phyloP scores from a whole-genome alignment of 2,113 vertebrate species.

The Lontra canadensis region DNA sequence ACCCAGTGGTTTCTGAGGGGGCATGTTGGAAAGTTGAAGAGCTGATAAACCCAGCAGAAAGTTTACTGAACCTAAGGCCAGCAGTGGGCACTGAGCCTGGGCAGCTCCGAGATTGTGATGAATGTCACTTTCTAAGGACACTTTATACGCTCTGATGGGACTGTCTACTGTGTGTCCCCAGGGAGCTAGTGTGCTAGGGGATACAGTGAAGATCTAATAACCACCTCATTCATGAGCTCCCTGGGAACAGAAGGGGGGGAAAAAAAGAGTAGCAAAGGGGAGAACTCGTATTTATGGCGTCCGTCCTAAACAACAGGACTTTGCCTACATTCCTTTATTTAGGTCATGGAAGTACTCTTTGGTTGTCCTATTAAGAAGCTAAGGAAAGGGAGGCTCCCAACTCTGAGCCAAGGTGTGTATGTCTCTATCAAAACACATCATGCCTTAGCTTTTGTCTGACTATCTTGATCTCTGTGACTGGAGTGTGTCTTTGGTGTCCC shows the following conservation, averaged over 20 bases:
- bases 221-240: background rate
- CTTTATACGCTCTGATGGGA: background rate
- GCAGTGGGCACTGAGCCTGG: background rate
- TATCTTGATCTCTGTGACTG: background rate
- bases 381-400: background rate
- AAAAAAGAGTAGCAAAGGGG: no score
- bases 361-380: background rate
- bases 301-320: background rate
- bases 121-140: background rate
- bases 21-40: background rate
- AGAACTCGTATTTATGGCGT: background rate
- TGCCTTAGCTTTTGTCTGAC: background rate
- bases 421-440: background rate
- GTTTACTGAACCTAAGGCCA: background rate
- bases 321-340: background rate
- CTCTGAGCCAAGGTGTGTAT: accelerated
- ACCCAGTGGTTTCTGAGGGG: accelerated
- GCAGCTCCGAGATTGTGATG: accelerated
- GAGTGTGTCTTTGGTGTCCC: background rate
- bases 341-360: background rate
- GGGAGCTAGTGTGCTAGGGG: background rate
- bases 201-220: background rate
- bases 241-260: background rate
- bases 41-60: background rate
- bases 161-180: background rate